phyloP scores from a whole-genome alignment of 1,140 invertebrate genomes.

The Caenorhabditis brenneri region DNA sequence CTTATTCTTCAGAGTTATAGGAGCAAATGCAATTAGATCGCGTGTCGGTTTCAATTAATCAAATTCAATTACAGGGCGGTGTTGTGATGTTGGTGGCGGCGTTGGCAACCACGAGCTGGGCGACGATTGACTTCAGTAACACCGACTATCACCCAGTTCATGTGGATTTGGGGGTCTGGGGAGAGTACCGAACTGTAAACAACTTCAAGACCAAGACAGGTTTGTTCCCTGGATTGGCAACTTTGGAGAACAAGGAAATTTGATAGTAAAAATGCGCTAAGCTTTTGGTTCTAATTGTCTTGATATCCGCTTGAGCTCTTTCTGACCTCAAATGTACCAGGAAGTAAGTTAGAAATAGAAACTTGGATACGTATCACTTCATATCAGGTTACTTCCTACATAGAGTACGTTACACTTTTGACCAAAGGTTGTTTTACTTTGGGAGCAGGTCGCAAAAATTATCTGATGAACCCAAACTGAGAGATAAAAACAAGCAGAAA shows the following conservation, averaged over 20 bases:
- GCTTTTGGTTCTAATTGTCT: too few species aligned
- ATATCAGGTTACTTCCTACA: too few species aligned
- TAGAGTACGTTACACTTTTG: too few species aligned
- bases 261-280: too few species aligned
- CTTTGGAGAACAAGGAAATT: not conserved
- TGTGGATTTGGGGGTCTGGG: slow-evolving; percentile 68
- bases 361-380: too few species aligned
- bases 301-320: too few species aligned
- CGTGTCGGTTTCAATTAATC: not conserved
- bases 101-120: slow-evolving; percentile 61
- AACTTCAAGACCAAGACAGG: slow-evolving; percentile 39
- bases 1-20: not conserved
- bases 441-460: too few species aligned
- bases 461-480: too few species aligned
- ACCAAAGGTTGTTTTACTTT: too few species aligned
- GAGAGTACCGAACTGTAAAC: slow-evolving; percentile 63
- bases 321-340: too few species aligned
- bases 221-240: too few species aligned
- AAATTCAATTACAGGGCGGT: slow-evolving; percentile 52
- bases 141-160: slow-evolving; percentile 61
- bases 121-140: slow-evolving; percentile 64
- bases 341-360: too few species aligned
- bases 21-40: not conserved
- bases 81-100: slow-evolving; percentile 59
- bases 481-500: not conserved